Conservation (phyloP, 2,888 invertebrate genomes). For the Euclidia mi region DNA sequence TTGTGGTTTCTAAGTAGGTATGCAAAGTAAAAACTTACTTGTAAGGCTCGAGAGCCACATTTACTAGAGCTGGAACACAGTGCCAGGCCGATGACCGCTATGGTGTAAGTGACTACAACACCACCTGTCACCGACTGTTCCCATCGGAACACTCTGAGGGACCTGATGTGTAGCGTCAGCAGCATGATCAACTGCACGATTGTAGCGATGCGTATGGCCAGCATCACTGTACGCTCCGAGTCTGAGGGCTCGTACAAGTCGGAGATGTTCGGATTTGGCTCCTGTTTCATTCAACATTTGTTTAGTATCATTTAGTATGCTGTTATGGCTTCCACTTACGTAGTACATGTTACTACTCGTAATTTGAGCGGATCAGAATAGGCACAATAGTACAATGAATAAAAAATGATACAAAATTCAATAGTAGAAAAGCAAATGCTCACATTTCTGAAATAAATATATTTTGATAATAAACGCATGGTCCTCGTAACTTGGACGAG, state of each 20-base stretch:
- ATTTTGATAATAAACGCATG: too few species aligned
- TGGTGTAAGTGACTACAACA: conserved; percentile 69
- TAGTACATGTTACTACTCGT: too few species aligned
- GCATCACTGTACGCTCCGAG: background rate
- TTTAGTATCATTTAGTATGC: too few species aligned
- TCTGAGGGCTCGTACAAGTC: too few species aligned
- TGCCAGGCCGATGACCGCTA: conserved; percentile 64
- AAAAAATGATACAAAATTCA: too few species aligned
- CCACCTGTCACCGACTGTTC: conserved; percentile 78
- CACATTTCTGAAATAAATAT: too few species aligned
- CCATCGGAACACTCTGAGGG: conserved; percentile 75
- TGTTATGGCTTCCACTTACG: too few species aligned
- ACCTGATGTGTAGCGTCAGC: conserved; percentile 69
- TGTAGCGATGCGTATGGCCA: conserved; percentile 63
- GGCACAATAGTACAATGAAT: too few species aligned
- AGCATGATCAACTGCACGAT: conserved; percentile 59
- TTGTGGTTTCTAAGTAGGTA: too few species aligned
- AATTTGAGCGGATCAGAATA: too few species aligned
- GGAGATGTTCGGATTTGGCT: conserved; percentile 17
- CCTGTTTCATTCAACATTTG: background rate
- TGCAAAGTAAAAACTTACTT: conserved; percentile 55
- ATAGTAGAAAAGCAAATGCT: too few species aligned
- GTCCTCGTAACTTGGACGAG: too few species aligned
- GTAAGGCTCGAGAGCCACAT: conserved; percentile 57
- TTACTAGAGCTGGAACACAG: conserved; percentile 58